These are phyloP conservation scores for Bimastos eiseni DNA, from an alignment of 2,888 invertebrate genomes.

Conservation along the genomic window DNA sequence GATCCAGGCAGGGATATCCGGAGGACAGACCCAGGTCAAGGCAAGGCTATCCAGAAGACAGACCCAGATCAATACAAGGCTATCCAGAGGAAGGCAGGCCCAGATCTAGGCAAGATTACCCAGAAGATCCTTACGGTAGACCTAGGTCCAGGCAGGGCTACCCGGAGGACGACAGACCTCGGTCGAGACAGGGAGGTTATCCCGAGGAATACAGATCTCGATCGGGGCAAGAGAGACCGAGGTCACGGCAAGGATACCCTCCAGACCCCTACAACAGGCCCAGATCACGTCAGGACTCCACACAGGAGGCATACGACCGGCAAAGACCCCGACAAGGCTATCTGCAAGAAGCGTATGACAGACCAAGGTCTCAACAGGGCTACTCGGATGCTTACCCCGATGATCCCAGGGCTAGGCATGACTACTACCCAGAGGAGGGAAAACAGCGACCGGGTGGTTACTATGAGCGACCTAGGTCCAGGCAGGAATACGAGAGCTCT, in stretches of 20 bases:
- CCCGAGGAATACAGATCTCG: conserved; percentile 31
- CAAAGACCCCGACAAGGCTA: conserved; percentile 30
- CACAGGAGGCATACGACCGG: background rate
- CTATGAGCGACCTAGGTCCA: background rate
- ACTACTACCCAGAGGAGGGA: conserved; percentile 14
- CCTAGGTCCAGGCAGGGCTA: conserved; percentile 39
- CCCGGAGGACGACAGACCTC: conserved; percentile 24
- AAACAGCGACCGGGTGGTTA: conserved; percentile 15
- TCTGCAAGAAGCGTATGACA: conserved; percentile 28
- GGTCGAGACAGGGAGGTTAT: conserved; percentile 19
- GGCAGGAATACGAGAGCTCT: background rate
- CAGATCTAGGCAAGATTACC: conserved; percentile 40
- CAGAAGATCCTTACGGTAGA: conserved; percentile 32
- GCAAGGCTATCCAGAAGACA: conserved; percentile 30
- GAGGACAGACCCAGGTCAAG: conserved; percentile 30
- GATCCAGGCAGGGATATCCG: conserved; percentile 32
- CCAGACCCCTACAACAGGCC: conserved; percentile 34
- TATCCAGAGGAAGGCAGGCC: conserved; percentile 37
- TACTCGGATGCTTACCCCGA: conserved; percentile 15
- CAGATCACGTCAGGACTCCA: conserved; percentile 34
- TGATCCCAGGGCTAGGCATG: background rate
- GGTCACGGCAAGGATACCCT: conserved; percentile 39
- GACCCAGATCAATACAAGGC: conserved; percentile 20
- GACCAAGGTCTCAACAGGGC: conserved; percentile 35
- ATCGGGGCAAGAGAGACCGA: conserved; percentile 31